A percentile compares a stretch with the other conserved stretches of the same genome.
phyloP scores from a whole-genome alignment of 2,888 invertebrate genomes.

The Drosophila pseudotakahashii region DNA sequence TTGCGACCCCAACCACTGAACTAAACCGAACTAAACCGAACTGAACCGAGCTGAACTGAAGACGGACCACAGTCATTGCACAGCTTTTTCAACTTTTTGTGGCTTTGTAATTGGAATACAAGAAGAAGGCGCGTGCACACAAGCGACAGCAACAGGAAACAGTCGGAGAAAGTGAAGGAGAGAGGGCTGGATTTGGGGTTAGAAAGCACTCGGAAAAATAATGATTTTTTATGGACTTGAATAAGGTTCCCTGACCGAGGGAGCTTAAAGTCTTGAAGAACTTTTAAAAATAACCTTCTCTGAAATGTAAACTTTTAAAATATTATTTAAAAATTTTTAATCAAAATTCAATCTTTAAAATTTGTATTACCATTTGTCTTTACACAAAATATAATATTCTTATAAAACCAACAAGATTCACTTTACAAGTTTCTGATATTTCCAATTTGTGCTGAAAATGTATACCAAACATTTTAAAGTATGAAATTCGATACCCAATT shows the following conservation, averaged over 20 bases:
- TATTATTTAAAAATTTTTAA: not conserved
- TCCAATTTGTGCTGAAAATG: not conserved
- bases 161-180: conserved; percentile 54
- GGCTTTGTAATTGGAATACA: conserved; percentile 79
- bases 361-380: no score
- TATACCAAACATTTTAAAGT: not conserved
- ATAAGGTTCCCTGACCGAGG: no score
- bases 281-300: no score
- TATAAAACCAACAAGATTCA: no score
- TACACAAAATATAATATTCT: no score
- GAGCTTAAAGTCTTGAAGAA: no score
- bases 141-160: conserved; percentile 53
- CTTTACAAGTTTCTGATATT: no score
- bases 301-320: no score
- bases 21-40: not conserved
- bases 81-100: conserved; percentile 78
- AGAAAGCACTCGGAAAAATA: conserved; percentile 17
- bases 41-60: not conserved
- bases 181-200: conserved; percentile 32
- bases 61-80: conserved; percentile 70
- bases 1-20: conserved; percentile 39
- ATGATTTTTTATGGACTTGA: not conserved
- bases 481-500: not conserved
- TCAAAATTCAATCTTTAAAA: no score
- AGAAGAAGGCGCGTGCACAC: conserved; percentile 62